These are phyloP conservation scores for Protonemura montana DNA, from an alignment of 2,888 invertebrate species.

Conservation along the genomic window DNA sequence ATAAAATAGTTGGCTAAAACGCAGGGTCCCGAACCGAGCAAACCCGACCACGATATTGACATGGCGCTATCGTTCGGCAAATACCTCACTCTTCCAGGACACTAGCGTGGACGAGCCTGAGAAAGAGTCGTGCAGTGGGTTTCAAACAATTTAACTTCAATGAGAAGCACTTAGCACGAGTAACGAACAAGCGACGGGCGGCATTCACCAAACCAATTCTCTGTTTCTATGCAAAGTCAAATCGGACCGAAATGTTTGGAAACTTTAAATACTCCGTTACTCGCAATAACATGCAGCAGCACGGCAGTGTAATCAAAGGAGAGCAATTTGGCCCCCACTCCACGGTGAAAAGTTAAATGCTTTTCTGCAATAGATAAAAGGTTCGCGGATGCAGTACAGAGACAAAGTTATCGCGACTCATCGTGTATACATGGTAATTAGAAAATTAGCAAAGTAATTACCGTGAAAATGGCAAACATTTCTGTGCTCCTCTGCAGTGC, in stretches of 20 bases:
- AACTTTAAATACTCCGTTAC: neutral
- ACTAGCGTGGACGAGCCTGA: too few species aligned
- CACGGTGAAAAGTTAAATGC: neutral
- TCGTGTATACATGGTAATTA: constrained; percentile 12
- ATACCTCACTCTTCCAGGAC: neutral
- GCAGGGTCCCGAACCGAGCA: neutral
- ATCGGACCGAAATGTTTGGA: neutral
- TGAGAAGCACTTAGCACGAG: neutral
- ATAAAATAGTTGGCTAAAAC: neutral
- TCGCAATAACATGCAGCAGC: neutral
- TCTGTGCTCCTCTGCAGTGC: neutral
- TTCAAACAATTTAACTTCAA: neutral
- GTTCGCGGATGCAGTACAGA: neutral
- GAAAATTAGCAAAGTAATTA: constrained; percentile 5
- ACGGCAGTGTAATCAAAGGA: neutral
- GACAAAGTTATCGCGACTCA: constrained; percentile 12
- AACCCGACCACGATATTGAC: neutral
- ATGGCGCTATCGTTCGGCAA: neutral
- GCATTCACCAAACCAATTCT: neutral
- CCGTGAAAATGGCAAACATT: constrained; percentile 7
- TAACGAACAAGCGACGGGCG: too few species aligned
- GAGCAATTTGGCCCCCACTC: neutral
- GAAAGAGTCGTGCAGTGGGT: neutral
- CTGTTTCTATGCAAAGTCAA: neutral
- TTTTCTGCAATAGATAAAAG: neutral